Evolutionary conservation across 92 coral and sea anemone species (phyloP), one percentile per base, ranked within the genome.

Genomic region (Umimayanthus chanpuru): DNA sequence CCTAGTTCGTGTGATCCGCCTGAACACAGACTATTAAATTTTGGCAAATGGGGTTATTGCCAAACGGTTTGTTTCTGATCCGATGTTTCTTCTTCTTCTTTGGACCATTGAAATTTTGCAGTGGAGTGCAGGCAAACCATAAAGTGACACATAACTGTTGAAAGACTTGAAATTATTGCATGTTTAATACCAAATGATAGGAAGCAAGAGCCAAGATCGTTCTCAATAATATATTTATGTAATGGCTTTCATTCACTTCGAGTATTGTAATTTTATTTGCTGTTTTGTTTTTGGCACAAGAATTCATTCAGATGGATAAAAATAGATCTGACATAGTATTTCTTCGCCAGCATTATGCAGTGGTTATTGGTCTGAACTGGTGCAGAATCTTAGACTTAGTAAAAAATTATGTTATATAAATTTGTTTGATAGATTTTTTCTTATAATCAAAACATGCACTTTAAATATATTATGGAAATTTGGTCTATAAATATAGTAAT

Each of bases 281-380:
- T 82, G 77, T 82, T 44, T 82, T 82, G 86, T 68, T 67, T 44
- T 70, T 83, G 87, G 87, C 87, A 83, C 74, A 68, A 55, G 15
- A 83, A 41, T 81, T 47, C 66, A 23, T 44, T 25, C 36, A 32
- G 79, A 44, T 67, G 41, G 79, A 26, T 83, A 83, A 83, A 68
- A 44, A 83, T 83, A 83, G 87, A 73, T 70, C 77, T 83, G 77
- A 83, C 65, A 73, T 26, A 9, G 47, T 75, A 75, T 25, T 83
- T 43, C 23, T 68, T 68, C 2, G 77, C 79, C 79, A 83, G 77
- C 68, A 83, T 83, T 83, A 38, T 83, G 39, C 29, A 83, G 74
- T 61, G 25, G 68, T 44, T 49, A 23, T 78, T 78, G 15, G 81
- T 11, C 81, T 47, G 32, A n/a, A 78, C 81, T 20, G 47, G 44